A percentile compares a stretch with the other conserved stretches of the same genome.
Conservation (phyloP, 2,797 vertebrate genomes). For the Periophthalmus magnuspinnatus region DNA sequence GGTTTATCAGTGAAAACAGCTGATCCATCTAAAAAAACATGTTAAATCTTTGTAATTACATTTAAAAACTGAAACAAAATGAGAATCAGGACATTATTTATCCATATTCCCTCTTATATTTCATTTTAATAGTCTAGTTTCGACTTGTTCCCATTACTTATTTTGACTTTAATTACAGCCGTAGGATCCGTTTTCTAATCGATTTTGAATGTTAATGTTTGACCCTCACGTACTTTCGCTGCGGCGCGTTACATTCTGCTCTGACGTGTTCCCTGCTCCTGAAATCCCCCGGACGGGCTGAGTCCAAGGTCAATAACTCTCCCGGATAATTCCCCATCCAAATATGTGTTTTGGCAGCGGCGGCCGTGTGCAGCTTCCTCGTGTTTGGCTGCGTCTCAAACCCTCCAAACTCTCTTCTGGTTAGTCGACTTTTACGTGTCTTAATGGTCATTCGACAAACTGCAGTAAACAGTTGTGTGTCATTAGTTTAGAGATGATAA, state of each 20-base stretch:
- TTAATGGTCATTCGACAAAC: slow-evolving; percentile 16
- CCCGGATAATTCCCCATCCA: slow-evolving; percentile 52
- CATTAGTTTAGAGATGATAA: slow-evolving; percentile 11
- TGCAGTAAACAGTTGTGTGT: slow-evolving; percentile 1
- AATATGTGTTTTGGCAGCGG: slow-evolving; percentile 58
- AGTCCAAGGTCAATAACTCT: slow-evolving; percentile 64
- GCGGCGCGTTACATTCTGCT: slow-evolving; percentile 33
- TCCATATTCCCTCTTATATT: not conserved
- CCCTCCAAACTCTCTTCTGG: slow-evolving; percentile 27
- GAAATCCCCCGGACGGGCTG: slow-evolving; percentile 38
- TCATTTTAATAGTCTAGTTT: not conserved
- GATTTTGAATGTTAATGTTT: slow-evolving; percentile 16
- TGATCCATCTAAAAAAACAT: too few species aligned
- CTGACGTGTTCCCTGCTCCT: slow-evolving; percentile 41
- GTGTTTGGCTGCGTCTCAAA: slow-evolving; percentile 43
- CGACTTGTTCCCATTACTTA: not conserved
- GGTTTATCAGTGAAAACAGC: too few species aligned
- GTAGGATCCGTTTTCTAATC: not conserved
- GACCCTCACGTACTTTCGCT: slow-evolving; percentile 13
- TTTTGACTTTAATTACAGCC: slow-evolving; percentile 1
- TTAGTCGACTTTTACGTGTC: slow-evolving; percentile 30
- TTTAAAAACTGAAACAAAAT: too few species aligned
- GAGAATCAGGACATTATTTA: too few species aligned
- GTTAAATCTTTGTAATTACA: too few species aligned
- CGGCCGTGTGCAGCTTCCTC: slow-evolving; percentile 28